These are phyloP conservation scores for Oligia strigilis DNA, from an alignment of 2,888 invertebrate genomes.

Conservation along the genomic window DNA sequence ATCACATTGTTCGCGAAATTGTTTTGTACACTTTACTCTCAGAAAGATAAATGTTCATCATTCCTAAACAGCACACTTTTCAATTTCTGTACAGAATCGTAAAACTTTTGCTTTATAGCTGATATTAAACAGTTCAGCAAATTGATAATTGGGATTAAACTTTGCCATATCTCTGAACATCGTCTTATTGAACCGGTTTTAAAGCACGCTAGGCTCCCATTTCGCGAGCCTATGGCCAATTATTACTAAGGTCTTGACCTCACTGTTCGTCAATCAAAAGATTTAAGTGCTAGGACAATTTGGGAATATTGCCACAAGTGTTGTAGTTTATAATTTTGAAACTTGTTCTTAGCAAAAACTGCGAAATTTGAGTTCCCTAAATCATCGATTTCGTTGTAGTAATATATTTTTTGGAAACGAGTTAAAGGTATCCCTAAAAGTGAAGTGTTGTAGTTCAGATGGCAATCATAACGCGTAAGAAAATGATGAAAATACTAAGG, in stretches of 20 bases:
- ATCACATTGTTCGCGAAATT: slow-evolving; percentile 25
- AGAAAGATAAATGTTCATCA: background rate
- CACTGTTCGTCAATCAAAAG: slow-evolving; percentile 7
- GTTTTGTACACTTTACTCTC: slow-evolving; percentile 14
- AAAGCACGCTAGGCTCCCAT: background rate
- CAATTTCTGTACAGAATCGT: background rate
- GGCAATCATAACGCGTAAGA: background rate
- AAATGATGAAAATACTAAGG: background rate
- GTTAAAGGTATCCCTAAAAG: background rate
- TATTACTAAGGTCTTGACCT: slow-evolving; percentile 15
- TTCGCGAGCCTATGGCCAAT: background rate
- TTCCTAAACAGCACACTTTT: slow-evolving; percentile 1
- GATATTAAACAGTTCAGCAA: background rate
- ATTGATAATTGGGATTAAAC: background rate
- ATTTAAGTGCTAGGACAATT: background rate
- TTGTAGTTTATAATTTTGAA: background rate
- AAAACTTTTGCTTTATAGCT: background rate
- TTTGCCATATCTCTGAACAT: background rate
- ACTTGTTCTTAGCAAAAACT: background rate
- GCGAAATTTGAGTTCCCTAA: background rate
- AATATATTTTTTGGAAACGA: background rate
- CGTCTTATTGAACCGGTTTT: background rate
- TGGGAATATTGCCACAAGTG: background rate
- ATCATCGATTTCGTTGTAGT: background rate
- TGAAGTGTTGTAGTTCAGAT: background rate